A percentile compares a stretch with the other conserved stretches of the same genome.
Evolutionary conservation across 1,140 invertebrate genomes (phyloP).

Genomic region (Oryzaephilus surinamensis): DNA sequence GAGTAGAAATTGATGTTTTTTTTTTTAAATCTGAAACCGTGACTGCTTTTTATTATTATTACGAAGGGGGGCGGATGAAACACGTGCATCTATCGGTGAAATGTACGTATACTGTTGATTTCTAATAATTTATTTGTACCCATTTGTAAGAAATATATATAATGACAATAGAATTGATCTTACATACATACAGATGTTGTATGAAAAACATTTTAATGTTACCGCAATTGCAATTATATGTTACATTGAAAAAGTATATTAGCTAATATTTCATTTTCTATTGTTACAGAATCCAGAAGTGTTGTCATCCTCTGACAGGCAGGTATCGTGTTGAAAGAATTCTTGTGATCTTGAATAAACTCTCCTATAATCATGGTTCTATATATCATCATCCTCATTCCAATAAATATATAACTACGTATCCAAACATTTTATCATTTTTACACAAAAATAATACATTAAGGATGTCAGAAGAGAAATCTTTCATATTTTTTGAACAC

Average conservation of each 20-base stretch:
- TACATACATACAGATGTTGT: no score
- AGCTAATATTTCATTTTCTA: constrained; percentile 15
- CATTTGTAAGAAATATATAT: constrained; percentile 7
- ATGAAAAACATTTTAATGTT: no score
- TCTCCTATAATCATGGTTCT: constrained; percentile 3
- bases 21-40: constrained; percentile 18
- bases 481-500: neutral
- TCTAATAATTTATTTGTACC: constrained; percentile 8
- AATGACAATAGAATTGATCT: no score
- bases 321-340: constrained; percentile 25
- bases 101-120: constrained; percentile 8
- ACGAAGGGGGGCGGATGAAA: constrained; percentile 10
- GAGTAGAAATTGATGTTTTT: constrained; percentile 22
- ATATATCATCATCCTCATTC: constrained; percentile 19
- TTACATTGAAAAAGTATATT: constrained; percentile 4
- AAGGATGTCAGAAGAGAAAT: neutral
- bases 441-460: neutral
- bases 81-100: constrained; percentile 10
- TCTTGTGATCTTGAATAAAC: neutral
- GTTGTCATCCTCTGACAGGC: constrained; percentile 29
- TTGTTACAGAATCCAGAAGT: constrained; percentile 34
- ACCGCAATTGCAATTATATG: no score
- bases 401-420: constrained; percentile 10
- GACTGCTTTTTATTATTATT: constrained; percentile 12
- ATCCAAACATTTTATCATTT: no score